These are phyloP conservation scores for Thamnophis elegans DNA, from an alignment of 2,797 vertebrate species.

Conservation along the genomic window DNA sequence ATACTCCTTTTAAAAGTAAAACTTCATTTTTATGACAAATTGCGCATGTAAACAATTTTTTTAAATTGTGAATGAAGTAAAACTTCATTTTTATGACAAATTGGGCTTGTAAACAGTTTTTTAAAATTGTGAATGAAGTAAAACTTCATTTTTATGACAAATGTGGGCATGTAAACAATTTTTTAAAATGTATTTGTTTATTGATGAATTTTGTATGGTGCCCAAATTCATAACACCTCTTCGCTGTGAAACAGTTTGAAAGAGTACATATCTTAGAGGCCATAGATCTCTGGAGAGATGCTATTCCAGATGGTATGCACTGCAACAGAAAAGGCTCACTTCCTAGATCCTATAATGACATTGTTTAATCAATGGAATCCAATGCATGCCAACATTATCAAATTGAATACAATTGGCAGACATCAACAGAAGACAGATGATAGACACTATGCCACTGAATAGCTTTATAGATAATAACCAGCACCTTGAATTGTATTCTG, in stretches of 20 bases:
- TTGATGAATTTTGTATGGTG: neutral
- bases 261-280: neutral
- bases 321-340: neutral
- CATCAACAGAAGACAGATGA: neutral
- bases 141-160: conserved; percentile 40
- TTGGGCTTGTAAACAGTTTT: neutral
- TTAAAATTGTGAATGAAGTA: conserved; percentile 37
- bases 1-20: conserved; percentile 54
- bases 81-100: conserved; percentile 37
- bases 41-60: neutral
- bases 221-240: neutral
- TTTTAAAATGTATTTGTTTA: neutral
- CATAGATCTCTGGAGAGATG: neutral
- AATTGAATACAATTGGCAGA: neutral
- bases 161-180: neutral
- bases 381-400: neutral
- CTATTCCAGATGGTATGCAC: neutral
- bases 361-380: neutral
- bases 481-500: neutral
- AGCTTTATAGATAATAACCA: neutral
- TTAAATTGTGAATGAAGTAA: conserved; percentile 44
- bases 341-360: neutral
- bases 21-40: conserved; percentile 36
- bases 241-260: neutral
- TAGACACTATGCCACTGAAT: neutral